Percentiles rank a stretch among this genome's conserved stretches.
Conservation (phyloP, 1,140 invertebrate genomes). For the Polypedilum pembai region DNA sequence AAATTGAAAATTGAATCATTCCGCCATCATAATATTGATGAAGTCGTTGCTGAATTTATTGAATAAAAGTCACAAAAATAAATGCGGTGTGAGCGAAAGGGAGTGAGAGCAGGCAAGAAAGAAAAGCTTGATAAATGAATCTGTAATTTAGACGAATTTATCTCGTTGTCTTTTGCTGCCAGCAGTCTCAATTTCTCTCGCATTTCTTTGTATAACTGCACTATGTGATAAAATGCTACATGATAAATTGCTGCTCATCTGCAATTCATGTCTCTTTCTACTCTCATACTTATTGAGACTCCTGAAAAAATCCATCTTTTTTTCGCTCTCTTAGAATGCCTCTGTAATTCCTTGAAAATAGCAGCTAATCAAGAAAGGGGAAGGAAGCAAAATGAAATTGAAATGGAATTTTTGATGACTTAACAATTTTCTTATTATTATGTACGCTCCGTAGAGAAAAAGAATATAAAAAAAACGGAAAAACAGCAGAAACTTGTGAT, state of each 20-base stretch:
- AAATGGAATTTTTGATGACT: neutral
- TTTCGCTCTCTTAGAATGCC: neutral
- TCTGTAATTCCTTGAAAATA: neutral
- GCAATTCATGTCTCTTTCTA: neutral
- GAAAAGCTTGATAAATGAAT: constrained; percentile 8
- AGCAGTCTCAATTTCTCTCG: neutral
- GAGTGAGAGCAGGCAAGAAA: neutral
- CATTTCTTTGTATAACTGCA: neutral
- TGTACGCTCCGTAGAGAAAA: neutral
- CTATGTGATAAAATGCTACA: neutral
- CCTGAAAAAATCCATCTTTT: neutral
- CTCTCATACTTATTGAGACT: neutral
- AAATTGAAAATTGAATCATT: constrained; percentile 15
- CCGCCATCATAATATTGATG: neutral
- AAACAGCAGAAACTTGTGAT: neutral
- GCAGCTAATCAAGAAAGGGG: neutral
- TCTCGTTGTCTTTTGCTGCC: constrained; percentile 3
- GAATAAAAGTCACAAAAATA: neutral
- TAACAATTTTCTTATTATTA: neutral
- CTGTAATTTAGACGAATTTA: neutral
- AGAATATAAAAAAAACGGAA: neutral
- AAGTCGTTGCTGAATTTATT: neutral
- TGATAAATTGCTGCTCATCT: neutral
- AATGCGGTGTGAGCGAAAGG: neutral
- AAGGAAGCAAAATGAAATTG: neutral